A percentile compares a stretch with the other conserved stretches of the same genome.
These are phyloP conservation scores for Parthenolecanium corni DNA, from an alignment of 2,888 invertebrate genomes.

Conservation along the genomic window DNA sequence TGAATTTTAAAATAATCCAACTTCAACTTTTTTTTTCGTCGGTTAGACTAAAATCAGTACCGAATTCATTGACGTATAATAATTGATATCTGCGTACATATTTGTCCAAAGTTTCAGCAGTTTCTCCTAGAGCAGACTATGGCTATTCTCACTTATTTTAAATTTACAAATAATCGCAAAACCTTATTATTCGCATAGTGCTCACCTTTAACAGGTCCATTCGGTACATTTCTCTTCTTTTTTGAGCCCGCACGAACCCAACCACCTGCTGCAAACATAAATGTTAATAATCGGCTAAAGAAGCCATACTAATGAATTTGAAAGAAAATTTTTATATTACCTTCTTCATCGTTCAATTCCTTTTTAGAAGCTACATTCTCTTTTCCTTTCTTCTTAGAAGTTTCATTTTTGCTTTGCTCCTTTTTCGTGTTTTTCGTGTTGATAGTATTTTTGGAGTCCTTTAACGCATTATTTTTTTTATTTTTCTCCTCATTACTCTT, in stretches of 20 bases:
- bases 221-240: slow-evolving; percentile 9
- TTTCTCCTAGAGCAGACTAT: too few species aligned
- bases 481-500: not conserved
- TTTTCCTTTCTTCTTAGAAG: slow-evolving; percentile 12
- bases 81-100: too few species aligned
- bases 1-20: too few species aligned
- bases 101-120: too few species aligned
- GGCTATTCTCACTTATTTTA: too few species aligned
- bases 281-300: not conserved
- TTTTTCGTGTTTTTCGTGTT: not conserved
- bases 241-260: slow-evolving; percentile 20
- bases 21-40: too few species aligned
- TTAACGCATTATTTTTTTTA: slow-evolving; percentile 6
- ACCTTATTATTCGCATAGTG: too few species aligned
- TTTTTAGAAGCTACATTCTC: not conserved
- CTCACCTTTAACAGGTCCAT: not conserved
- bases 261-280: slow-evolving; percentile 5
- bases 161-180: too few species aligned
- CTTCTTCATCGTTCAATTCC: slow-evolving; percentile 16
- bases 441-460: slow-evolving; percentile 16
- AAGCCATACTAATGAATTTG: not conserved
- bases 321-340: not conserved
- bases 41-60: too few species aligned
- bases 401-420: not conserved
- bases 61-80: too few species aligned